Conservation (phyloP, 2,888 invertebrate genomes). For the Tipula lateralis region DNA sequence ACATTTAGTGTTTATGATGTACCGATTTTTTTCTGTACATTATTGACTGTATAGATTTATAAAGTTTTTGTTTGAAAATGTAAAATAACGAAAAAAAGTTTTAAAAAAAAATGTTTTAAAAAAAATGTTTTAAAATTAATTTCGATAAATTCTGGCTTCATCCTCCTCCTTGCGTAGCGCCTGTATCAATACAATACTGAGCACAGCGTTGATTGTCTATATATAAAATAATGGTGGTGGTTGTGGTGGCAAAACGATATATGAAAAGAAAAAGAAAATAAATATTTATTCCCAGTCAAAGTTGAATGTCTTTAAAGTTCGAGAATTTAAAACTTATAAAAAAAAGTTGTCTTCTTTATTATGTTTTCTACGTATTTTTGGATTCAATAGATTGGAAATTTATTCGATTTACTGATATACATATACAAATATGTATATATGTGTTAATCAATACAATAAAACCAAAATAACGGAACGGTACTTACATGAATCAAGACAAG, state of each 20-base stretch:
- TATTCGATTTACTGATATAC: not conserved
- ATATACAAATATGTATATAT: not conserved
- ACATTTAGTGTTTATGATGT: not conserved
- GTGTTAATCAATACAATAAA: not conserved
- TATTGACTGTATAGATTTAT: not conserved
- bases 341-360: not conserved
- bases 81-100: not conserved
- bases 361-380: not conserved
- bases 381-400: not conserved
- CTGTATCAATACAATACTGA: constrained; percentile 65
- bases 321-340: not conserved
- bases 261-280: constrained; percentile 38
- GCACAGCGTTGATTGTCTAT: constrained; percentile 65
- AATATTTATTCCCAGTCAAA: constrained; percentile 25
- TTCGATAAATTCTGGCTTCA: constrained; percentile 53
- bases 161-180: constrained; percentile 73
- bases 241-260: not conserved
- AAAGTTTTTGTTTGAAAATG: not conserved
- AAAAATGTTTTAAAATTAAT: constrained; percentile 38
- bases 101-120: constrained; percentile 27
- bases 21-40: not conserved
- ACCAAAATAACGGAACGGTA: constrained; percentile 36
- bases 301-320: constrained; percentile 20
- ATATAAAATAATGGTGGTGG: constrained; percentile 35
- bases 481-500: constrained; percentile 75